Percentiles rank a stretch among this genome's conserved stretches.
Conservation (phyloP, 2,888 invertebrate genomes). For the Noctua comes region DNA sequence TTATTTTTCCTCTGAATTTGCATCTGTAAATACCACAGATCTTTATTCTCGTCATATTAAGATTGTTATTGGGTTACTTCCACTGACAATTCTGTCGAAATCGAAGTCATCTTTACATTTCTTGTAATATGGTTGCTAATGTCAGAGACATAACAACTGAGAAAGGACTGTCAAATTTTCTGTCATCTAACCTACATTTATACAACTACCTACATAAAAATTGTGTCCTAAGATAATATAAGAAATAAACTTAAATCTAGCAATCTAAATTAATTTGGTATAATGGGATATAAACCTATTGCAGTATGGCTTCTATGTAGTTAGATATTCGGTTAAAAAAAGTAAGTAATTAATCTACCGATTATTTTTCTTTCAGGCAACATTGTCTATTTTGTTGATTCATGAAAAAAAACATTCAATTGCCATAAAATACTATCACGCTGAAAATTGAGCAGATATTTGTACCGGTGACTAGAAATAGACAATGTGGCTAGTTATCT, state of each 20-base stretch:
- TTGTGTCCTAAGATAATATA: neutral
- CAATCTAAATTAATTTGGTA: neutral
- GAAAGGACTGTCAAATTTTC: neutral
- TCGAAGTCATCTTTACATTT: neutral
- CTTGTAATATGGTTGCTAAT: neutral
- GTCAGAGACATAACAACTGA: neutral
- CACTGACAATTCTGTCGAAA: neutral
- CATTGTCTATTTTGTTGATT: slow-evolving; percentile 56
- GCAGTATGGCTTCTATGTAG: neutral
- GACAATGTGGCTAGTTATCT: slow-evolving; percentile 56
- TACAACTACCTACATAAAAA: neutral
- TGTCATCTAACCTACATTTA: neutral
- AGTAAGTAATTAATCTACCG: neutral
- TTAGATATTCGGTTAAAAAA: neutral
- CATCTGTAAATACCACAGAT: neutral
- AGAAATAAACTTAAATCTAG: neutral
- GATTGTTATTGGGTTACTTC: neutral
- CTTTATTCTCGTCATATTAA: too few species aligned
- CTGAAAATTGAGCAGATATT: slow-evolving; percentile 31
- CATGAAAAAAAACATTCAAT: neutral
- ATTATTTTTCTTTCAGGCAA: slow-evolving; percentile 31
- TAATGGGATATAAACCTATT: neutral
- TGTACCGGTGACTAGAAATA: slow-evolving; percentile 62
- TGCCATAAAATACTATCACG: slow-evolving; percentile 7
- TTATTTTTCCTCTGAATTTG: neutral